Conservation (phyloP, 2,113 vertebrate genomes). For the Chaetodon auriga region DNA sequence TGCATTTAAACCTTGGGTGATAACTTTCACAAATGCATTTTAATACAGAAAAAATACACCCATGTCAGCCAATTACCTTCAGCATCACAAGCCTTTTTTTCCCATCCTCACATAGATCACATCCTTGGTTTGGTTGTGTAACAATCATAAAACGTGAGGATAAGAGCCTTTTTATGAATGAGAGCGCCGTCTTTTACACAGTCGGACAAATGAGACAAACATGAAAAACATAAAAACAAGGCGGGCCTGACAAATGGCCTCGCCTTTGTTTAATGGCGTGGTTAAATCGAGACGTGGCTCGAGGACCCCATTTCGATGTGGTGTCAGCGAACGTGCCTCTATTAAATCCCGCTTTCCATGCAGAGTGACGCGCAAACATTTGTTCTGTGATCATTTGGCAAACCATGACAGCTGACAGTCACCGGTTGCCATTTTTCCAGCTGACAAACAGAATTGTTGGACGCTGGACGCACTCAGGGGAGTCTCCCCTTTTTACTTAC, state of each 20-base stretch:
- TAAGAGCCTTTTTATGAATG: slow-evolving; percentile 12
- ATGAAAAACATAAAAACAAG: slow-evolving; percentile 57
- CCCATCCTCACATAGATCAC: neutral
- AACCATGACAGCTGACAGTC: slow-evolving; percentile 41
- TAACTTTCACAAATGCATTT: neutral
- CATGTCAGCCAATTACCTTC: neutral
- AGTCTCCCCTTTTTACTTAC: slow-evolving; percentile 16
- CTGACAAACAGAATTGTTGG: slow-evolving; percentile 30
- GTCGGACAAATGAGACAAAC: slow-evolving; percentile 52
- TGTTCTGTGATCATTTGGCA: slow-evolving; percentile 50
- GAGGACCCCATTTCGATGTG: slow-evolving; percentile 19
- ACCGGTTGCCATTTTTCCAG: slow-evolving; percentile 6
- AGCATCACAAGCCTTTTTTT: neutral
- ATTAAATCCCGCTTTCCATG: slow-evolving; percentile 54
- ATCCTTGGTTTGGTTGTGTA: slow-evolving; percentile 7
- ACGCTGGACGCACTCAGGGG: neutral
- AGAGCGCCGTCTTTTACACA: slow-evolving; percentile 17
- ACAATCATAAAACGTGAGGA: neutral
- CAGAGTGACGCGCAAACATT: slow-evolving; percentile 47
- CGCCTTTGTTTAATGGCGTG: slow-evolving; percentile 61
- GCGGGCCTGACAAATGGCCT: slow-evolving; percentile 57
- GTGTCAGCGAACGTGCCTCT: slow-evolving; percentile 35
- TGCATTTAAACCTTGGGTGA: slow-evolving; percentile 1
- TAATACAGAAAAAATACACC: neutral
- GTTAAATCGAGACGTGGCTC: slow-evolving; percentile 41